phyloP scores from a whole-genome alignment of 2,888 invertebrate species.

The Lasioglossum leucozonium region DNA sequence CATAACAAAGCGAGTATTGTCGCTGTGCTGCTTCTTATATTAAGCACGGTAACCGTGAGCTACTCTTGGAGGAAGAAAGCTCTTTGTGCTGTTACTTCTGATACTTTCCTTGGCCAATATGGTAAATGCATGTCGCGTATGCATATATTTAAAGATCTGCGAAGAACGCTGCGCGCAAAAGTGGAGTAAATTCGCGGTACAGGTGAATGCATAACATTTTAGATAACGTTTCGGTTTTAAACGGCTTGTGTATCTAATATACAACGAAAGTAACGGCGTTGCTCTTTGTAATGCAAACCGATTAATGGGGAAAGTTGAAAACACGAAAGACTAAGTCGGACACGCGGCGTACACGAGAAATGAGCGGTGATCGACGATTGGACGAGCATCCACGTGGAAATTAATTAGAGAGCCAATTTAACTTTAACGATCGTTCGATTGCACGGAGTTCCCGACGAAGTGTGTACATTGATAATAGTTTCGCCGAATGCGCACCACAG shows the following conservation, averaged over 20 bases:
- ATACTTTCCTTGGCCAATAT: background rate
- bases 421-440: conserved; percentile 79
- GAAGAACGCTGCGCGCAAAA: background rate
- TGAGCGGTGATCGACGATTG: conserved; percentile 55
- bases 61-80: conserved; percentile 5
- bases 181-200: background rate
- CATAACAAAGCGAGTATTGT: background rate
- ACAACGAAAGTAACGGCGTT: background rate
- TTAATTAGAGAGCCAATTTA: conserved; percentile 82
- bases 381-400: conserved; percentile 74
- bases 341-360: conserved; percentile 32
- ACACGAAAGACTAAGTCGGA: conserved; percentile 27
- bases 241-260: background rate
- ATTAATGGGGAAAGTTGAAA: conserved; percentile 45
- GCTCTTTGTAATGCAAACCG: conserved; percentile 6
- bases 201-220: background rate
- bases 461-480: conserved; percentile 79
- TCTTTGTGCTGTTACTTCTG: conserved; percentile 3
- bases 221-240: background rate
- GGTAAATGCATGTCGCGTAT: background rate
- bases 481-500: conserved; percentile 63
- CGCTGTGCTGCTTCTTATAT: background rate
- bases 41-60: background rate
- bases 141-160: background rate
- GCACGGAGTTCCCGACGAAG: conserved; percentile 64